Evolutionary conservation across 2,888 invertebrate genomes (phyloP), one percentile per base, ranked within the genome.

Genomic region (Phyllotreta striolata): DNA sequence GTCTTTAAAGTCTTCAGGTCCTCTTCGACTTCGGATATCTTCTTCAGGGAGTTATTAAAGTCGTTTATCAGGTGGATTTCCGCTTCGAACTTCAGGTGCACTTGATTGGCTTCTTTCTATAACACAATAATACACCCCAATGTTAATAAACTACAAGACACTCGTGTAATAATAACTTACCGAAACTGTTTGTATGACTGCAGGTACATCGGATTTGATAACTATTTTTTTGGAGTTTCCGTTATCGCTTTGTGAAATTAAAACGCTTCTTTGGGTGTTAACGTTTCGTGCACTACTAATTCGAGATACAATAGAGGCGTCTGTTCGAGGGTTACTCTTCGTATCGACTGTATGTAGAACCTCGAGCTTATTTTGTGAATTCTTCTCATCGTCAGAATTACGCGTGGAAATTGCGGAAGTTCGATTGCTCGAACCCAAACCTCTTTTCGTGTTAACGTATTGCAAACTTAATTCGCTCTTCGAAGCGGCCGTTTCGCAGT

Each of bases 11-110:
- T 68, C 62, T 76, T 74, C 35, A 77, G 74, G 3, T 73, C 74
- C 68, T 85, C 83, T 76, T 88, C 87, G 59, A 87, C 83, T 41
- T 85, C 84, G 65, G 83, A 82, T 39, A 87, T 81, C 75, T 87
- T 86, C 47, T 83, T 79, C 35, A 87, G 74, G 0, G 87, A 86
- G 74, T 87, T 84, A 64, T 87, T 86, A 73, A 87, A 85, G 52
- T 86, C 85, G 70, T 88, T 87, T 43, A 88, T 76, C 47, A 86
- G 81, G 77, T 86, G 85, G 51, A 88, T 80, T 78, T 87, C 87
- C 0, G 87, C 85, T 74, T 85, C 85, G 73, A 88, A 85, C 73
- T 85, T 85, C 71, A 85, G 80, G 76, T 87, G 85, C 55, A 88
- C 83, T 52, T 85, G 84, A 65, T 83, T 83, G 6, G 86, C 69